These are phyloP conservation scores for Metopolophium dirhodum DNA, from an alignment of 1,140 invertebrate species.

Conservation along the genomic window DNA sequence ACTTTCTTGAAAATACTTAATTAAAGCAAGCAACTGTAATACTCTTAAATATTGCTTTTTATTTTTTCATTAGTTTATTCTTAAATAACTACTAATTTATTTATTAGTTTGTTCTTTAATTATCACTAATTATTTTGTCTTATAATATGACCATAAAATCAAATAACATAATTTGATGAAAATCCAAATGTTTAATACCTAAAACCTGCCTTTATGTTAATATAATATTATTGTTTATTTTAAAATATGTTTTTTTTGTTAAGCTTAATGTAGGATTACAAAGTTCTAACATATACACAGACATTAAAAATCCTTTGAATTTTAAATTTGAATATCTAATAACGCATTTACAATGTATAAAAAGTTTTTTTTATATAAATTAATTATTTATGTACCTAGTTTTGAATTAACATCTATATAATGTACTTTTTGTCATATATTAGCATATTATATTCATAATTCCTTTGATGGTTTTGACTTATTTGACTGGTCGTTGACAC, in stretches of 20 bases:
- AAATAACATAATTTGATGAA: background rate
- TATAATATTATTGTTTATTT: background rate
- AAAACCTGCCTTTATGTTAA: background rate
- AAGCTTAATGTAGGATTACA: background rate
- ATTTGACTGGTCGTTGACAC: background rate
- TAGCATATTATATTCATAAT: background rate
- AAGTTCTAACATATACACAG: background rate
- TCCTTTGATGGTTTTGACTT: background rate
- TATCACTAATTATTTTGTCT: background rate
- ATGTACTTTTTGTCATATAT: background rate
- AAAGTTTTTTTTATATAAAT: background rate
- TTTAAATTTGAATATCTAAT: background rate
- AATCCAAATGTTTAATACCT: background rate
- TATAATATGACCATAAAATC: background rate
- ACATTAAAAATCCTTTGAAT: background rate
- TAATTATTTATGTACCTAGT: background rate
- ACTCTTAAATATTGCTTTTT: background rate
- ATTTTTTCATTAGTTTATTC: background rate
- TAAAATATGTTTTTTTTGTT: background rate
- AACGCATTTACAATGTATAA: background rate
- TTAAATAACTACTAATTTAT: conserved; percentile 14
- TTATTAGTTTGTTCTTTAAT: background rate
- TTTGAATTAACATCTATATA: background rate
- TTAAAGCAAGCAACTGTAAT: background rate
- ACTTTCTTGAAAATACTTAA: background rate